Base-by-base conservation (phyloP, 2,888 invertebrate species). In the Drosophila anceps region DNA sequence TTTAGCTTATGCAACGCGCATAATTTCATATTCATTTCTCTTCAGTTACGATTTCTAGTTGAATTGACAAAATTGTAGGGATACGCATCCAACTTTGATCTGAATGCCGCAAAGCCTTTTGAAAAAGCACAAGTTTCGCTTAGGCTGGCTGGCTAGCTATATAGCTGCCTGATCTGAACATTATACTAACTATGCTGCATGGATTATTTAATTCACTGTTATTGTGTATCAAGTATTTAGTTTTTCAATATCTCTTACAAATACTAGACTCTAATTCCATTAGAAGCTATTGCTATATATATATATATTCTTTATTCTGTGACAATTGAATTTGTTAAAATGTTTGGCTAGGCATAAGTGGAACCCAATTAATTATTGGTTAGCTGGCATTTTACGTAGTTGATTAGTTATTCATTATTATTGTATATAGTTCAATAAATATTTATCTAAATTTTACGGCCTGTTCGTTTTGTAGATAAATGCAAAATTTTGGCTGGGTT, bases 51-150 rank as follows among this genome's bases (percentile, higher is more conserved):
- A 50, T 55, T 51, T 58, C 48, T 63, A 60, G 44, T 51, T 71
- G 78, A 84, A 84, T 84, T 84, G 84, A 87, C 84, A 82, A 84
- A 84, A 82, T 82, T 87, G 84, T 84, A 84, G 84, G 84, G 84
- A 84, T 75, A 50, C 31, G 65, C 62, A 68, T 69, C 44, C 31
- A 48, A 48, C 43, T 13, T 37, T 15, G 35, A 43, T 55, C 15
- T 60, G 65, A 63, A 54, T 44, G 60, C 55, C 31, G 43, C 44
- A 60, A 81, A 69, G 77, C 78, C 74, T 84, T 86, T 84, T 86
- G 73, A 60, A 66, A 86, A 84, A 77, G 84, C 83, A 71, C 53
- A 73, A 76, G 55, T 55, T 48, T 37, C 46, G 33, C 58, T 44
- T 44, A 44, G 8, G 44, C 44, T 44, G 44, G 15, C 31, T 15